These are phyloP conservation scores for Chrysochloris asiatica DNA, from an alignment of 2,113 vertebrate genomes.

Conservation along the genomic window DNA sequence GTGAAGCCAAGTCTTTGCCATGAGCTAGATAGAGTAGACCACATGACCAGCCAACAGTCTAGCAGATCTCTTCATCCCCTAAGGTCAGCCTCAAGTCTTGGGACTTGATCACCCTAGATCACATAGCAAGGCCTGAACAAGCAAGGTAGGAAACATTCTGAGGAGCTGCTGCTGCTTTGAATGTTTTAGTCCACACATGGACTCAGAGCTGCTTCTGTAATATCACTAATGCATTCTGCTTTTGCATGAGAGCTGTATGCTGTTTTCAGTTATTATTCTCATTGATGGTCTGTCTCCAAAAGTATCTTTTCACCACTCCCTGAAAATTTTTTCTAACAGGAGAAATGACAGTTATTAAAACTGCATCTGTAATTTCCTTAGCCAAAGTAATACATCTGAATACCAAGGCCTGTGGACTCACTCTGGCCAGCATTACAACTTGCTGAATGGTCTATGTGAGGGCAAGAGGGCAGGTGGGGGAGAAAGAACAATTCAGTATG, in stretches of 20 bases:
- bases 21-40: background rate
- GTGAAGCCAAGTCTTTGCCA: background rate
- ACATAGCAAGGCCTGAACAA: background rate
- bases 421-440: background rate
- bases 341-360: constrained; percentile 54
- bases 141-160: background rate
- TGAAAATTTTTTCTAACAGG: constrained; percentile 24
- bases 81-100: background rate
- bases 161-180: background rate
- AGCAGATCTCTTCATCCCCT: background rate
- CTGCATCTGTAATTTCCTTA: constrained; percentile 8
- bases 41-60: rapidly evolving
- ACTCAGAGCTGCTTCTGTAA: background rate
- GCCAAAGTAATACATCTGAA: background rate
- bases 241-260: background rate
- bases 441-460: rapidly evolving
- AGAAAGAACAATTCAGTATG: rapidly evolving
- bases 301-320: background rate
- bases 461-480: background rate
- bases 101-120: background rate
- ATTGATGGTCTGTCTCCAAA: background rate
- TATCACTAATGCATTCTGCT: background rate
- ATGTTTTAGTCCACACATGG: rapidly evolving
- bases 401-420: background rate
- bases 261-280: background rate